Base-by-base conservation (phyloP, 2,888 invertebrate genomes). In the Eustalomyia histrio region DNA sequence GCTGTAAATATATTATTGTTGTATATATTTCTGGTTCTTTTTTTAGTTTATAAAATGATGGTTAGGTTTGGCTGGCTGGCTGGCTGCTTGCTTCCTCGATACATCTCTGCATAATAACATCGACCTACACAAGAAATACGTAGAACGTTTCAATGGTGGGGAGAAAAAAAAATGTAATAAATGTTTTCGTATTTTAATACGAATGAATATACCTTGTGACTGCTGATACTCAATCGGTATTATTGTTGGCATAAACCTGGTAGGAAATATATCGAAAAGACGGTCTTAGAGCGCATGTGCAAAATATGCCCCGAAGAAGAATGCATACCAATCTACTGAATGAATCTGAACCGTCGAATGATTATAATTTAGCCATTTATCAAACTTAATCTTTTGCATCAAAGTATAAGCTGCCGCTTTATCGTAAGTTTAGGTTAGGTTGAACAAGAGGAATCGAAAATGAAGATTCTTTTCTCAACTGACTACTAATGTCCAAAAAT, bases 111-210 rank as follows among this genome's bases (percentile, higher is more conserved):
- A 72, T 72, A 78, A 72, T 78, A 47, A 71, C 53, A 53, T 55
- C 78, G 72, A 72, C 78, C 78, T 78, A 78, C 78, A 78, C 78
- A 78, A 72, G 60, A 60, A 47, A 43, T 53, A 67, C 21, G 50
- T 53, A 60, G 50, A 60, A 72, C 21, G 65, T 33, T 69, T 55
- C 63, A 76, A 76, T 69, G 39, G 35, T 68, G 63, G 24, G 64
- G 57, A n/a, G 24, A 69, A 64, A 76, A 76, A 57, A 76, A 69
- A 76, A 50, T 63, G 63, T 64, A 76, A 76, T 76, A 76, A 76
- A 76, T 69, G 64, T 57, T 17, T 6, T 35, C 7, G 14, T 8
- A 21, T 68, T 67, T 67, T 67, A n/a, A 57, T 68, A 55, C 53
- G 6, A 50, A 52, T 53, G 6, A 50, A 52, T 53, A n/a, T 47